Percentiles rank a stretch among this genome's conserved stretches.
Conservation (phyloP, 1,140 invertebrate species). For the Orussus abietinus region DNA sequence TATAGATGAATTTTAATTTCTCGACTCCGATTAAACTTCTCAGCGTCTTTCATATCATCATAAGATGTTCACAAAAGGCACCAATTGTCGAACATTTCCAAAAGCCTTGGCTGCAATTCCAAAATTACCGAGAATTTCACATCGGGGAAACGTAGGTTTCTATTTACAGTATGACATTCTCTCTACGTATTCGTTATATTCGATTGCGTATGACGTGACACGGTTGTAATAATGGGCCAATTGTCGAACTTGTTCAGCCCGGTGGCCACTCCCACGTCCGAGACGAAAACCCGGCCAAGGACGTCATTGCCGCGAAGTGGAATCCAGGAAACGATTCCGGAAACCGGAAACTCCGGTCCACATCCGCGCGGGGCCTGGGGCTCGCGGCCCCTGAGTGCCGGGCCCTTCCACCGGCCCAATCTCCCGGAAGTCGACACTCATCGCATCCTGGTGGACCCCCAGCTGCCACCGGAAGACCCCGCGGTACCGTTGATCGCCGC, state of each 20-base stretch:
- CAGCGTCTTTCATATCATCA: no score
- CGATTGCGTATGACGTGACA: neutral
- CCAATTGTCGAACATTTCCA: no score
- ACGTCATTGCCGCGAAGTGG: slow-evolving; percentile 37
- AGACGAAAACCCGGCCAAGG: slow-evolving; percentile 39
- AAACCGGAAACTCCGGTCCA: slow-evolving; percentile 29
- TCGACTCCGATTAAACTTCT: no score
- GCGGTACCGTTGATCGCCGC: slow-evolving; percentile 62
- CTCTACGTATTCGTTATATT: neutral
- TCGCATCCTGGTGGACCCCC: slow-evolving; percentile 51
- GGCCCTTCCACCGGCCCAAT: slow-evolving; percentile 57
- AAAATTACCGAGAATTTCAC: no score
- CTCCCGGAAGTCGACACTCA: slow-evolving; percentile 50
- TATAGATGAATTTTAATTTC: no score
- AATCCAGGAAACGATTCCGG: slow-evolving; percentile 24
- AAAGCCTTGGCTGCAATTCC: no score
- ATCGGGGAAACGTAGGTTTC: neutral
- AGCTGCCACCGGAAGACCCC: slow-evolving; percentile 55
- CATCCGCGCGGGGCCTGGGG: slow-evolving; percentile 54
- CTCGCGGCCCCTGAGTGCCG: slow-evolving; percentile 58
- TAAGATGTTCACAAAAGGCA: no score
- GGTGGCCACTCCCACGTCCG: slow-evolving; percentile 20
- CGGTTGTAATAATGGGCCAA: no score
- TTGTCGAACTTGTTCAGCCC: no score
- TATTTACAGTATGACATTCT: neutral